Percentiles rank a stretch among this genome's conserved stretches.
Evolutionary conservation across 2,113 vertebrate species (phyloP).

Genomic region (Dolichotis patagonum): DNA sequence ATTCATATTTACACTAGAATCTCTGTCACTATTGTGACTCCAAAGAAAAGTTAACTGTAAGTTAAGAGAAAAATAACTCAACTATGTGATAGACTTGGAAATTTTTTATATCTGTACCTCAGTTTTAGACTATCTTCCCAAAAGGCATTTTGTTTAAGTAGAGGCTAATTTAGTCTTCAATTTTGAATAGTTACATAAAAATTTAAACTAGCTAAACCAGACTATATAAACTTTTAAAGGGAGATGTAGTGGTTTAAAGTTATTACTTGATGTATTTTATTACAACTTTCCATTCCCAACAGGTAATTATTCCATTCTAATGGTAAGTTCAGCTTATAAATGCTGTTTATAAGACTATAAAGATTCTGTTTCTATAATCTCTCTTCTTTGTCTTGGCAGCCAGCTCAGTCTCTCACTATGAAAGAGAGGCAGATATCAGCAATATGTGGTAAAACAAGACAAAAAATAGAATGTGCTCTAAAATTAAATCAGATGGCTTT

Average conservation of each 20-base stretch:
- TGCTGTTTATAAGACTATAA: constrained; percentile 65
- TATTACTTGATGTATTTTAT: constrained; percentile 75
- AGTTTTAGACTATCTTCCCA: neutral
- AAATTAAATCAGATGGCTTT: constrained; percentile 67
- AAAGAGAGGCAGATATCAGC: constrained; percentile 70
- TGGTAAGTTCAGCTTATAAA: constrained; percentile 67
- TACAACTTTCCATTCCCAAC: constrained; percentile 56
- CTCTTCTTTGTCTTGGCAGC: constrained; percentile 68
- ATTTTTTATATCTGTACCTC: neutral
- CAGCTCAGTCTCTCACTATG: constrained; percentile 68
- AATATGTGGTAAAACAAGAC: constrained; percentile 64
- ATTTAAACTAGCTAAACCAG: constrained; percentile 41
- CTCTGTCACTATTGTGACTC: neutral
- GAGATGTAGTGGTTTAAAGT: constrained; percentile 5
- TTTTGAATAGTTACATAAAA: constrained; percentile 56
- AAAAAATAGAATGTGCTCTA: constrained; percentile 61
- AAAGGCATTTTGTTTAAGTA: neutral
- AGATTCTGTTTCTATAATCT: constrained; percentile 34
- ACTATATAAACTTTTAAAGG: constrained; percentile 47
- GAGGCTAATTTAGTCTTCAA: neutral
- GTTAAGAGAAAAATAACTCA: neutral
- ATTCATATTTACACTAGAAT: neutral
- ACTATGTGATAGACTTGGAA: neutral
- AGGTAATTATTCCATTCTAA: constrained; percentile 65
- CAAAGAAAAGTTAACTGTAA: neutral